Evolutionary conservation across 2,797 vertebrate species (phyloP), one percentile per base, ranked within the genome.

Genomic region (Pipistrellus pipistrellus): DNA sequence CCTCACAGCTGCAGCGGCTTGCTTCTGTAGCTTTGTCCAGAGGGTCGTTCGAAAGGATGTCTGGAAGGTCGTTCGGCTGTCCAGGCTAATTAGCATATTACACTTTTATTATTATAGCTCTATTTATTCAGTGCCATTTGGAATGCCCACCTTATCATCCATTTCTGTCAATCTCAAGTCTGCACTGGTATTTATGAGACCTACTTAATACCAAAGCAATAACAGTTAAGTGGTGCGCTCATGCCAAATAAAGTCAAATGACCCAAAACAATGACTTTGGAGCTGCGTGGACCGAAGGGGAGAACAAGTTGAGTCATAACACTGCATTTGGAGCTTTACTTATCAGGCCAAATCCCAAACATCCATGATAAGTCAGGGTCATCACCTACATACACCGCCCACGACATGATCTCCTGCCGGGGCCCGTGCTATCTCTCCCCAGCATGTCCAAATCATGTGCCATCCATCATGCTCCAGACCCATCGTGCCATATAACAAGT

Each of bases 331-430:
- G 27, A n/a, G 30, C 30, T 86, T 44, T 69, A n/a, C 6, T 46
- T 57, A 68, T 44, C 48, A 53, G 2, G 35, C 8, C 92, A 44
- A 55, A 3, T 76, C 71, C 64, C 75, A 64, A 85, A 44, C 18
- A 48, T 15, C 25, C 9, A 2, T 7, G 25, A 38, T 0, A 11
- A 81, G 17, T 27, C 15, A 35, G 62, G n/a, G 7, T 11, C n/a
- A 17, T 13, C 10, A n/a, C 44, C 38, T 20, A 13, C 44, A 41
- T 1, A 66, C 1, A 53, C 7, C 2, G 25, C 25, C 20, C 35
- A 46, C 2, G 1, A 18, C 48, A 48, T 1, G 20, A 23, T 35
- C 5, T 2, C 30, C 41, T 2, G 11, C 4, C 1, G 0, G 44
- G 27, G 4, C 1, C 27, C 71, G n/a, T 8, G 3, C 32, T 62